Evolutionary conservation across 2,113 vertebrate species (phyloP).

Genomic region (Eurystomus gularis): DNA sequence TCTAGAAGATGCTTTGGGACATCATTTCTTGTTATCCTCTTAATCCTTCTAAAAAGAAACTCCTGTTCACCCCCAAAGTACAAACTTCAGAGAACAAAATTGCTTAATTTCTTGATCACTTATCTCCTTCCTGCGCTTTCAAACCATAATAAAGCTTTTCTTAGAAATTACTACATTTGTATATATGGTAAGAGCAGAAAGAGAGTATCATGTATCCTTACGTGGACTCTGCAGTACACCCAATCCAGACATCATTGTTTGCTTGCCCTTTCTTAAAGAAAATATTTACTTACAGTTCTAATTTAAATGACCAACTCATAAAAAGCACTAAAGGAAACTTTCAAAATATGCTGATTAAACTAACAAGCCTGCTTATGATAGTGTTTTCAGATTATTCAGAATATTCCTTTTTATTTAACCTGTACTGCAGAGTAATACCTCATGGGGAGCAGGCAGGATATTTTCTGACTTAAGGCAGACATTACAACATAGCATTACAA

Average conservation of each 20-base stretch:
- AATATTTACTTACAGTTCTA: not conserved
- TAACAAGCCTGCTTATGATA: not conserved
- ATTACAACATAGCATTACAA: not conserved
- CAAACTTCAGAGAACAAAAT: not conserved
- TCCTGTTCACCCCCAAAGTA: not conserved
- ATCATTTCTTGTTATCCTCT: not conserved
- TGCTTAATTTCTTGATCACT: conserved; percentile 25
- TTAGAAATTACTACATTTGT: not conserved
- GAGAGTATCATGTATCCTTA: not conserved
- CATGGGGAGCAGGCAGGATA: not conserved
- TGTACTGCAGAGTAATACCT: not conserved
- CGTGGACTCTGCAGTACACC: not conserved
- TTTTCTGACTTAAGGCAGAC: not conserved
- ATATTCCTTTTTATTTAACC: not conserved
- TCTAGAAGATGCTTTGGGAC: not conserved
- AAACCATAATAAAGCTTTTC: not conserved
- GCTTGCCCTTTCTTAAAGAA: not conserved
- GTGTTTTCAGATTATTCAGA: not conserved
- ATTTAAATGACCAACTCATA: not conserved
- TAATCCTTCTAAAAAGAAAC: not conserved
- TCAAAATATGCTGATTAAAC: not conserved
- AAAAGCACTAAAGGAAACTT: not conserved
- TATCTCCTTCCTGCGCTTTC: conserved; percentile 2
- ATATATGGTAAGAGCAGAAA: not conserved
- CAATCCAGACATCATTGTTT: not conserved